Conservation (phyloP, 2,888 invertebrate genomes). For the Aethes cnicana region DNA sequence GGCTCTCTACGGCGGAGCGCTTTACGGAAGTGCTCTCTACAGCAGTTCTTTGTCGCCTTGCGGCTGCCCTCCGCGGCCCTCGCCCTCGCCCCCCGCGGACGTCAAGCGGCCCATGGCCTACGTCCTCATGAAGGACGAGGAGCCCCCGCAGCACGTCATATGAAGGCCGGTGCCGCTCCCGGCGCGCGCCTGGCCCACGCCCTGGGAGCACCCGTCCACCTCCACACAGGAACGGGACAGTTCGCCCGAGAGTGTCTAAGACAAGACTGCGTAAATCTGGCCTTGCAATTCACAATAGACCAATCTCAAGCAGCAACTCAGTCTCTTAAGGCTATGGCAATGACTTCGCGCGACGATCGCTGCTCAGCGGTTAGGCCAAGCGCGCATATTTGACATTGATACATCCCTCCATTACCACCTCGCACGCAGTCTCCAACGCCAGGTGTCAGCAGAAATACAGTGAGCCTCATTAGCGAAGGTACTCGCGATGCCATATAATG, state of each 20-base stretch:
- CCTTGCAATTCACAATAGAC: too few species aligned
- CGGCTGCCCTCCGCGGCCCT: slow-evolving; percentile 71
- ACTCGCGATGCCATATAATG: too few species aligned
- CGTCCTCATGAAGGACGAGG: slow-evolving; percentile 85
- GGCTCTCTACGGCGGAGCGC: slow-evolving; percentile 74
- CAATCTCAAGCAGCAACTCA: too few species aligned
- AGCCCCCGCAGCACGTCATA: slow-evolving; percentile 87
- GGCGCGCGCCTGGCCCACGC: slow-evolving; percentile 81
- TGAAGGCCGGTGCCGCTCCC: slow-evolving; percentile 93
- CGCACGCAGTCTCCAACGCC: too few species aligned
- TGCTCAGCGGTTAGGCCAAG: too few species aligned
- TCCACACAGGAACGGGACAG: slow-evolving; percentile 66
- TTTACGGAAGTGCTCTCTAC: slow-evolving; percentile 75
- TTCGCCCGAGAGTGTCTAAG: slow-evolving; percentile 74
- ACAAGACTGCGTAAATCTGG: too few species aligned
- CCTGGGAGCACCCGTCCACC: slow-evolving; percentile 79
- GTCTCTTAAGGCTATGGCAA: slow-evolving; percentile 7
- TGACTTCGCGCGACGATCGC: too few species aligned
- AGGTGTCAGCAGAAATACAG: too few species aligned
- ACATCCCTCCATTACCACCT: too few species aligned
- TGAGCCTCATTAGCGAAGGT: too few species aligned
- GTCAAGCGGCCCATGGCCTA: slow-evolving; percentile 83
- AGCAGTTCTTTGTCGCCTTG: slow-evolving; percentile 72
- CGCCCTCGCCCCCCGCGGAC: slow-evolving; percentile 71
- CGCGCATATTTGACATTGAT: too few species aligned